A percentile compares a stretch with the other conserved stretches of the same genome.
These are phyloP conservation scores for Dasypus novemcinctus DNA, from an alignment of 2,113 vertebrate species.

Conservation along the genomic window DNA sequence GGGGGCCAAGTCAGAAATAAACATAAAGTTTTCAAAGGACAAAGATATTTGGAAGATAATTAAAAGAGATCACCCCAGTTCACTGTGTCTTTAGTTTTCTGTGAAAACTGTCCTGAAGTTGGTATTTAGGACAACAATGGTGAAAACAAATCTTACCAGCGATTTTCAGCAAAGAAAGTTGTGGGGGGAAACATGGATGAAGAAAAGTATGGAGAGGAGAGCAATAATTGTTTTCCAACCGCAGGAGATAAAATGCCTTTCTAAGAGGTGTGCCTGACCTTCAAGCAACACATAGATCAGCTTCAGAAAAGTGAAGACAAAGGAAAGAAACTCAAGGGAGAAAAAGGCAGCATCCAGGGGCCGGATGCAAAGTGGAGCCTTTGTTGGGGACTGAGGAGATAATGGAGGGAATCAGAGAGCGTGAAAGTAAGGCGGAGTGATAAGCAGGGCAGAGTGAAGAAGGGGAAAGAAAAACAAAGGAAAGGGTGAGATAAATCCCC, in stretches of 20 bases:
- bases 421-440: neutral
- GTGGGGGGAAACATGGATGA: neutral
- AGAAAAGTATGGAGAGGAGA: neutral
- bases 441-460: neutral
- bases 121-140: neutral
- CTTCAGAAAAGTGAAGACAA: slow-evolving; percentile 2
- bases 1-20: neutral
- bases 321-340: slow-evolving; percentile 28
- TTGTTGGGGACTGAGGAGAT: neutral
- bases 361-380: slow-evolving; percentile 5
- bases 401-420: neutral
- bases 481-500: neutral
- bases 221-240: neutral
- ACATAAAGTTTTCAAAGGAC: neutral
- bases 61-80: neutral
- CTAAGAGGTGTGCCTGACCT: neutral
- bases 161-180: slow-evolving; percentile 16
- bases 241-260: neutral
- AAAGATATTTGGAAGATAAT: neutral
- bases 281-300: neutral
- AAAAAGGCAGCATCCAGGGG: neutral
- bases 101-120: neutral
- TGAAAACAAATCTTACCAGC: neutral
- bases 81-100: neutral
- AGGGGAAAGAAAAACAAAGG: neutral